Conservation (phyloP, 1,140 invertebrate genomes). For the Carcinoscorpius rotundicauda region DNA sequence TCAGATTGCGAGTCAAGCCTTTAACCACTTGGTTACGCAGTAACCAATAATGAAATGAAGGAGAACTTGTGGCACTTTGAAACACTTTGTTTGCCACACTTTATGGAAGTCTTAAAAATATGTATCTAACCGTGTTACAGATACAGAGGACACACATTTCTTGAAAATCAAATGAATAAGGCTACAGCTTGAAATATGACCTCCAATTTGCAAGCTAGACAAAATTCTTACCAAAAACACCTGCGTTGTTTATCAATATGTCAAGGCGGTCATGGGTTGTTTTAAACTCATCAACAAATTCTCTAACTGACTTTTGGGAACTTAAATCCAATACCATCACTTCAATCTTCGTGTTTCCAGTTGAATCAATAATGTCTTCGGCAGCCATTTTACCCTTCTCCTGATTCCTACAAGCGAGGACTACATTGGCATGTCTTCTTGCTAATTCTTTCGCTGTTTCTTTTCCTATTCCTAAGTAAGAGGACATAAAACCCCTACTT, state of each 20-base stretch:
- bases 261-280: slow-evolving; percentile 43
- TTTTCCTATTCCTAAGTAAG: slow-evolving; percentile 77
- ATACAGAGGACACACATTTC: too few species aligned
- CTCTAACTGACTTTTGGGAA: slow-evolving; percentile 55
- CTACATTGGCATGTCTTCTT: slow-evolving; percentile 54
- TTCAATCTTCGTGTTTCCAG: slow-evolving; percentile 57
- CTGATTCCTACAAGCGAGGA: slow-evolving; percentile 68
- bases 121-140: too few species aligned
- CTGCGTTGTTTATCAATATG: slow-evolving; percentile 83
- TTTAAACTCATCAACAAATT: slow-evolving; percentile 50
- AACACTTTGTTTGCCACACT: too few species aligned
- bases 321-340: slow-evolving; percentile 64
- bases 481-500: slow-evolving; percentile 19
- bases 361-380: slow-evolving; percentile 58
- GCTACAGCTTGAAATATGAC: too few species aligned
- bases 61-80: too few species aligned
- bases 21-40: too few species aligned
- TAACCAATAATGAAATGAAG: too few species aligned
- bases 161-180: too few species aligned
- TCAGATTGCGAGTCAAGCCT: too few species aligned
- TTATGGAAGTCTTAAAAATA: too few species aligned
- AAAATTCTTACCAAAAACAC: slow-evolving; percentile 23
- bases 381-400: slow-evolving; percentile 56
- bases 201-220: too few species aligned
- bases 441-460: slow-evolving; percentile 62